Evolutionary conservation across 1,140 invertebrate species (phyloP).

Genomic region (Monochamus saltuarius): DNA sequence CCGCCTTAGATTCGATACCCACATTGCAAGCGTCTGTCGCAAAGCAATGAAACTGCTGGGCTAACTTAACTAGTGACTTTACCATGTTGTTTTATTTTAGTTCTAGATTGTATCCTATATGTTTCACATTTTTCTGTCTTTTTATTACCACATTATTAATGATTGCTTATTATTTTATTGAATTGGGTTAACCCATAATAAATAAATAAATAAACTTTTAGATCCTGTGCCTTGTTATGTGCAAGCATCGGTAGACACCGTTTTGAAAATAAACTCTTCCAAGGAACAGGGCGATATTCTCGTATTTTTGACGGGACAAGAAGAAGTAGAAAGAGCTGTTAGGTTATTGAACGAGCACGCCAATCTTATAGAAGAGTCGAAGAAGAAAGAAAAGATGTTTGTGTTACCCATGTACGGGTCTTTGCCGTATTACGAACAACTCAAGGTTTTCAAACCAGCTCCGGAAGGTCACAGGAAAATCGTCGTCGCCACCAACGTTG

Average conservation of each 20-base stretch:
- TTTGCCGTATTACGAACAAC: conserved; percentile 77
- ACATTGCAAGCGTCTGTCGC: no score
- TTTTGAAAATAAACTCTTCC: conserved; percentile 84
- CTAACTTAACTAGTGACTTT: no score
- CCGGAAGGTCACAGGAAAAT: conserved; percentile 82
- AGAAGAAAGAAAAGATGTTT: conserved; percentile 61
- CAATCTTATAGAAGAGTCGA: conserved; percentile 52
- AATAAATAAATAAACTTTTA: no score
- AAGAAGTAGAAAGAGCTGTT: conserved; percentile 81
- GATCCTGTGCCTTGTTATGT: conserved; percentile 92
- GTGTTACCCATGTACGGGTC: conserved; percentile 94
- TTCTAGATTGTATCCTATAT: no score
- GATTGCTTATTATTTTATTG: no score
- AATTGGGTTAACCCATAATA: no score
- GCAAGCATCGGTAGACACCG: conserved; percentile 80
- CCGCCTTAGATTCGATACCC: no score
- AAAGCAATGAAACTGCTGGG: no score
- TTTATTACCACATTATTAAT: no score
- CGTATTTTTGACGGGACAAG: conserved; percentile 92
- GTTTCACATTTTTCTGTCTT: no score
- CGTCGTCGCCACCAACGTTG: conserved; percentile 95
- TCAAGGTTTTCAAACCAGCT: conserved; percentile 84
- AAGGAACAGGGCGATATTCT: conserved; percentile 86
- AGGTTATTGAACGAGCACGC: conserved; percentile 67
- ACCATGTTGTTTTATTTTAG: no score